Conservation (phyloP, 2,888 invertebrate species). For the Xylophagus ater region DNA sequence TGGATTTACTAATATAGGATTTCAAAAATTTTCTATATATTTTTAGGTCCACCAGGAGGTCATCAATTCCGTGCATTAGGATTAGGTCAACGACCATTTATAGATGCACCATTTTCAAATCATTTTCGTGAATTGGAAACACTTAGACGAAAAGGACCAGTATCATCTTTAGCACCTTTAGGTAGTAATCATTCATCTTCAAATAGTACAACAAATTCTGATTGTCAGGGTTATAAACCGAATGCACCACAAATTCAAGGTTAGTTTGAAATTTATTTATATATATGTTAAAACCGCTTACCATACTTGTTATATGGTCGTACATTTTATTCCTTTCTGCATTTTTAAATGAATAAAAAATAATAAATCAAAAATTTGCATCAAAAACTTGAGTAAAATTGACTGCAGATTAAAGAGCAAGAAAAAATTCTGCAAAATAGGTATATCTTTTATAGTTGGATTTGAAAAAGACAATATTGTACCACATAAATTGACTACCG, state of each 20-base stretch:
- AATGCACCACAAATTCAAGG: constrained; percentile 44
- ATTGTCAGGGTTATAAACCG: constrained; percentile 52
- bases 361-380: too few species aligned
- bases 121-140: constrained; percentile 58
- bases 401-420: too few species aligned
- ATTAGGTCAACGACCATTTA: constrained; percentile 59
- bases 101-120: constrained; percentile 50
- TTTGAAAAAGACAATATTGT: too few species aligned
- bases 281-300: too few species aligned
- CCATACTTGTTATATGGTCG: too few species aligned
- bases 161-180: constrained; percentile 28
- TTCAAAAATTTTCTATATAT: constrained; percentile 3
- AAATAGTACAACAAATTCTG: constrained; percentile 38
- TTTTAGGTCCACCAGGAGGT: constrained; percentile 47
- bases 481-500: constrained; percentile 6
- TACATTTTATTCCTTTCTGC: too few species aligned
- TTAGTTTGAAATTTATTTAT: constrained; percentile 33
- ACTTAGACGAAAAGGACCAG: constrained; percentile 52
- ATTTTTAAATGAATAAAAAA: too few species aligned
- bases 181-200: constrained; percentile 35
- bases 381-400: too few species aligned
- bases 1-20: too few species aligned
- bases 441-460: too few species aligned
- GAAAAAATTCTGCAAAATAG: too few species aligned
- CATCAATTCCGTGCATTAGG: constrained; percentile 64